Percentiles rank a stretch among this genome's conserved stretches.
Evolutionary conservation across 2,113 vertebrate genomes (phyloP).

Genomic region (Oreochromis tanganicae): DNA sequence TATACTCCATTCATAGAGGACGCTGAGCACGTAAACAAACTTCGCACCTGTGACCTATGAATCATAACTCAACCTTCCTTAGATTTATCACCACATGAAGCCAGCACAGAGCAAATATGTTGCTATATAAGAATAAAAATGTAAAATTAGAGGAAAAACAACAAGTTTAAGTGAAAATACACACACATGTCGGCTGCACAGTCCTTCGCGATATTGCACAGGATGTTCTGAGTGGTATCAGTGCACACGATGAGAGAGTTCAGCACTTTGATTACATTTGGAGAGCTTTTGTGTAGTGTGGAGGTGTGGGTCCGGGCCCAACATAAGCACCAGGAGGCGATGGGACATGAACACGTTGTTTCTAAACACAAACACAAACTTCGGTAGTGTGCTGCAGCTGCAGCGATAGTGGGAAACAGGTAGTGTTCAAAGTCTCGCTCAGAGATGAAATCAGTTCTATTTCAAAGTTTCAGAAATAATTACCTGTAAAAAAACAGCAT

Average conservation of each 20-base stretch:
- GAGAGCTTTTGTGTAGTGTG: not conserved
- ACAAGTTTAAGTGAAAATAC: fast-evolving
- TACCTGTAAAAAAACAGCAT: too few species aligned
- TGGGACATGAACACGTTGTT: too few species aligned
- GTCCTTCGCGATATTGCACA: not conserved
- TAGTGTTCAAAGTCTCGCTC: too few species aligned
- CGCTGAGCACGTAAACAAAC: too few species aligned
- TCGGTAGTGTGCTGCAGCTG: too few species aligned
- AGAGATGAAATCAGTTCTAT: too few species aligned
- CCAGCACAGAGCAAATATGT: not conserved
- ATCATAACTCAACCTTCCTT: too few species aligned
- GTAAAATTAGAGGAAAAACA: not conserved
- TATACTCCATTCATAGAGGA: not conserved
- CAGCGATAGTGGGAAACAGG: too few species aligned
- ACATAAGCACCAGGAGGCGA: too few species aligned
- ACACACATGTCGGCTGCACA: fast-evolving
- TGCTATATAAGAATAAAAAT: not conserved
- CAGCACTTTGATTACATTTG: fast-evolving
- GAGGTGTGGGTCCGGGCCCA: not conserved
- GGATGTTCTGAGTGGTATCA: not conserved
- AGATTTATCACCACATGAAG: not conserved
- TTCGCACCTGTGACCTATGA: too few species aligned
- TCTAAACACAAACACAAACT: too few species aligned
- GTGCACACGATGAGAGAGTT: fast-evolving
- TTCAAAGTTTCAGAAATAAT: too few species aligned